A percentile compares a stretch with the other conserved stretches of the same genome.
These are phyloP conservation scores for Acanthornis magna DNA, from an alignment of 2,797 vertebrate genomes.

Conservation along the genomic window DNA sequence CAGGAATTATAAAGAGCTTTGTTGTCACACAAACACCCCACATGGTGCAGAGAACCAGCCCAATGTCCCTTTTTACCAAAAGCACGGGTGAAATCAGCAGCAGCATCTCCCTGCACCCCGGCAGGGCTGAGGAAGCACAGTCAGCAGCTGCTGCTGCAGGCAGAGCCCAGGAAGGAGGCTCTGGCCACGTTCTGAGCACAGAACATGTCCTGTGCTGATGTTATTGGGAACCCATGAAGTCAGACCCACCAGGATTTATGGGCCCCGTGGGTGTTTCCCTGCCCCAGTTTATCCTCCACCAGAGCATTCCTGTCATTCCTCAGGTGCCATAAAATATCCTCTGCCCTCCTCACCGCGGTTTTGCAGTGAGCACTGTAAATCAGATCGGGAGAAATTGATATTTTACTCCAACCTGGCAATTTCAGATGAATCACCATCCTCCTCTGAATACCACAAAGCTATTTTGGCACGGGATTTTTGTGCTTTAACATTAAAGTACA, in stretches of 20 bases:
- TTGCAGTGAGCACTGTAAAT: background rate
- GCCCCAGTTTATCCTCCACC: background rate
- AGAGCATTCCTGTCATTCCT: background rate
- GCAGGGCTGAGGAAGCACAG: background rate
- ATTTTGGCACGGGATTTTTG: background rate
- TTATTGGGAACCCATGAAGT: background rate
- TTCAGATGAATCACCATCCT: background rate
- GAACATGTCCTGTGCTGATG: background rate
- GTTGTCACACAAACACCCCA: background rate
- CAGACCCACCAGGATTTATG: background rate
- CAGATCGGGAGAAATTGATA: background rate
- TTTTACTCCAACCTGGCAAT: background rate
- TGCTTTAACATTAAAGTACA: background rate
- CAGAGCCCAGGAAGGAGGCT: background rate
- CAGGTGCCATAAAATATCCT: background rate
- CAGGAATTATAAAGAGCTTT: background rate
- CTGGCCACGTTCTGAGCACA: background rate
- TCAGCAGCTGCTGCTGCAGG: background rate
- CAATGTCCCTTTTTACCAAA: background rate
- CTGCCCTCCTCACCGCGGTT: background rate
- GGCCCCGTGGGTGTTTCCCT: background rate
- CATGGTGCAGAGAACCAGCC: background rate
- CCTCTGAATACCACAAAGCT: background rate
- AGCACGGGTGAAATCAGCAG: background rate
- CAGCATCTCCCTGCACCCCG: background rate